These are phyloP conservation scores for Balanococcus diminutus DNA, from an alignment of 2,888 invertebrate species.

Conservation along the genomic window DNA sequence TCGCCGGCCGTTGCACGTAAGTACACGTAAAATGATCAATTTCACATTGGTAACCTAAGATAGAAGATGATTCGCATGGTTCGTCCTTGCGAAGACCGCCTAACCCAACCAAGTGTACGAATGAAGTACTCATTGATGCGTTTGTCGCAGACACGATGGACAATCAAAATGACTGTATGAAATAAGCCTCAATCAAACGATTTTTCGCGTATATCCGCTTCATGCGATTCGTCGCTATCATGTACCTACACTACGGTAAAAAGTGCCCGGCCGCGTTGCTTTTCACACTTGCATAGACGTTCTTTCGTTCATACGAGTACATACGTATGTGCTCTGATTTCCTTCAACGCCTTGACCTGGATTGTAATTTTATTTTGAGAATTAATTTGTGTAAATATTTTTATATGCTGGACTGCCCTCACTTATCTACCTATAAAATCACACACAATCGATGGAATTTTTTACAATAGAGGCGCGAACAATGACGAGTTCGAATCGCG, in stretches of 20 bases:
- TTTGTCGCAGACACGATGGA: constrained; percentile 14
- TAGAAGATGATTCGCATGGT: constrained; percentile 46
- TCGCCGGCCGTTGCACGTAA: constrained; percentile 30
- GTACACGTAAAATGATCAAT: constrained; percentile 12
- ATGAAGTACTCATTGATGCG: constrained; percentile 37
- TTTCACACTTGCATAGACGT: neutral
- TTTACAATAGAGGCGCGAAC: neutral
- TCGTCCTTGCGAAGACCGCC: constrained; percentile 19
- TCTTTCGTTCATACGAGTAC: neutral
- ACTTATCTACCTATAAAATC: neutral
- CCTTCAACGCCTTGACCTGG: constrained; percentile 9
- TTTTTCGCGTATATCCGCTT: constrained; percentile 25
- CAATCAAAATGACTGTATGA: constrained; percentile 41
- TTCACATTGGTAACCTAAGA: neutral
- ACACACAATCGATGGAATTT: neutral
- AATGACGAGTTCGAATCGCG: neutral
- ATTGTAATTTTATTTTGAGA: neutral
- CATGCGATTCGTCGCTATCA: neutral
- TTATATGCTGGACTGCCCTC: constrained; percentile 23
- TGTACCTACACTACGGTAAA: neutral
- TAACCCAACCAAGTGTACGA: constrained; percentile 28
- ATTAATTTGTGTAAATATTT: constrained; percentile 13
- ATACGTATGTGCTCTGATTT: constrained; percentile 35
- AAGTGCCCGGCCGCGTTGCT: neutral
- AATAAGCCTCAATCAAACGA: constrained; percentile 41